Evolutionary conservation across 2,797 vertebrate genomes (phyloP).

Genomic region (Triplophysa yarkandensis): DNA sequence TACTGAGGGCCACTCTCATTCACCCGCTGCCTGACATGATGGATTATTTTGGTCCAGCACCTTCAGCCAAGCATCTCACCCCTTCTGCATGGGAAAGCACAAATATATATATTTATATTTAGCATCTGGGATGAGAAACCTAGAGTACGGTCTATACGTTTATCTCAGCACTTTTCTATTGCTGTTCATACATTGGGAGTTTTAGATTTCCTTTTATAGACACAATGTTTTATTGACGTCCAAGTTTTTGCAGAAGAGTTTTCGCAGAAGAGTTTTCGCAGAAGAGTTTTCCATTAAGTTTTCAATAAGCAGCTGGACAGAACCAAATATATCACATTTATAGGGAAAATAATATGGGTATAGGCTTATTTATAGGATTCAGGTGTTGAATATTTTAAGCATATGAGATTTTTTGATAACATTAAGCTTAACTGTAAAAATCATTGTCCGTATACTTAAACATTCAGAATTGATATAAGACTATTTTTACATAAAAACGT

Average conservation of each 20-base stretch:
- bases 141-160: slow-evolving; percentile 60
- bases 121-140: slow-evolving; percentile 66
- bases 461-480: too few species aligned
- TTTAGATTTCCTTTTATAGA: slow-evolving; percentile 69
- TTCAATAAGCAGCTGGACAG: not conserved
- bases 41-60: slow-evolving; percentile 74
- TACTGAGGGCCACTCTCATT: slow-evolving; percentile 64
- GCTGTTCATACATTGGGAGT: slow-evolving; percentile 69
- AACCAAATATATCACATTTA: not conserved
- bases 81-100: slow-evolving; percentile 69
- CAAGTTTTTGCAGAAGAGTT: slow-evolving; percentile 44
- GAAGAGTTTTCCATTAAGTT: slow-evolving; percentile 52
- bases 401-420: not conserved
- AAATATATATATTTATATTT: slow-evolving; percentile 76
- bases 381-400: not conserved
- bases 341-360: not conserved
- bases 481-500: too few species aligned
- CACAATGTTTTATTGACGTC: slow-evolving; percentile 60
- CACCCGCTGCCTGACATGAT: slow-evolving; percentile 70
- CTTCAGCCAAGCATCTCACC: slow-evolving; percentile 72
- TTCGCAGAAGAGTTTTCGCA: not conserved
- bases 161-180: slow-evolving; percentile 72
- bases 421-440: not conserved
- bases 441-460: not conserved
- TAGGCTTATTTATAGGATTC: not conserved